Evolutionary conservation across 2,797 vertebrate species (phyloP).

Genomic region (Periophthalmus magnuspinnatus): DNA sequence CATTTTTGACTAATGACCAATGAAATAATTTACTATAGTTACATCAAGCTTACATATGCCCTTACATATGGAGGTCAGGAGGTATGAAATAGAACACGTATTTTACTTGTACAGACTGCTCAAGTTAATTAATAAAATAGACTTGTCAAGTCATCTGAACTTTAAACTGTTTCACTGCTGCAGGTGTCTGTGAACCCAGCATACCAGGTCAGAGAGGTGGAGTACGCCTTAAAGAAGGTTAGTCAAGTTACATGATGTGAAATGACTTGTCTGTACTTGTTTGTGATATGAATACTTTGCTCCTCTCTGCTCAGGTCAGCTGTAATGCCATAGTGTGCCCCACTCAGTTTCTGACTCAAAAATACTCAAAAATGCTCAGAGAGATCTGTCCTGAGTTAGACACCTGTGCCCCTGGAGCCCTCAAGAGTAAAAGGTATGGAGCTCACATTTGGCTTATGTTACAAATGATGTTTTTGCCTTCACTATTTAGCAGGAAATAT

Average conservation of each 20-base stretch:
- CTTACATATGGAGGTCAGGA: no score
- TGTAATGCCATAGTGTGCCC: constrained; percentile 91
- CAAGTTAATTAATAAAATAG: background rate
- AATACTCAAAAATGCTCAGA: constrained; percentile 87
- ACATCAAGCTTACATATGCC: no score
- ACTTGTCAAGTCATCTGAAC: background rate
- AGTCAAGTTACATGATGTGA: no score
- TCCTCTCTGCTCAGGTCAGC: constrained; percentile 76
- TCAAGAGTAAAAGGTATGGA: constrained; percentile 85
- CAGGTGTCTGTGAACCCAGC: constrained; percentile 92
- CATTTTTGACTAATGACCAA: background rate
- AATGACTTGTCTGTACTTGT: background rate
- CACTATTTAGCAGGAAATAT: background rate
- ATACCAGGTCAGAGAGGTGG: constrained; percentile 86
- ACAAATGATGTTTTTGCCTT: background rate
- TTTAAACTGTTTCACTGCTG: background rate
- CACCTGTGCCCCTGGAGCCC: constrained; percentile 74
- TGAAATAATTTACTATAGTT: no score
- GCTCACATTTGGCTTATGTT: background rate
- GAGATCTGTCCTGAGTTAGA: constrained; percentile 88
- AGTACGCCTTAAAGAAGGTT: constrained; percentile 85
- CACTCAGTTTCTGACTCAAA: constrained; percentile 85
- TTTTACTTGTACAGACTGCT: no score
- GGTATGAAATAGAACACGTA: no score
- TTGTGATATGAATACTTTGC: background rate